Evolutionary conservation across 1,140 invertebrate genomes (phyloP), one percentile per base, ranked within the genome.

Genomic region (Polypedilum pembai): DNA sequence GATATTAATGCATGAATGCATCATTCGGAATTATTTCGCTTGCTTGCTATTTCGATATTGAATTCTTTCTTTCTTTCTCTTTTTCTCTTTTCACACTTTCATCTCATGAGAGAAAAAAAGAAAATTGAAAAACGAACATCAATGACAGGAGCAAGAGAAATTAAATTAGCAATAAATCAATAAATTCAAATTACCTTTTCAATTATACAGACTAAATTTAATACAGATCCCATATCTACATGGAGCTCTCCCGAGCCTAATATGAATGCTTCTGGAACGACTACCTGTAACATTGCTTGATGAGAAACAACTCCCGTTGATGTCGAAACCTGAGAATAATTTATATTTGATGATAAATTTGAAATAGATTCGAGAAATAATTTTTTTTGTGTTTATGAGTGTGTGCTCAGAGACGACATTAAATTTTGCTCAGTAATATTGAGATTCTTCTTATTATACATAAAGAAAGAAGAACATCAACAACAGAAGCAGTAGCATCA

Each of bases 151-250:
- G 33, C 40, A 15, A 33, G 24, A 66, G 21, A 74, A 74, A 74
- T 21, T 33, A 24, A 33, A 66, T 24, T 56, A 56, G 12, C 45
- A 56, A n/a, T n/a, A 21, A 24, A 33, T 56, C 73, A 75, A 74
- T 63, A 76, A 66, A 75, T 65, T 75, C 73, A 41, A 77, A 85
- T 87, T 84, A 95, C 94, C 89, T 94, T 94, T 84, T 95, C 93
- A 82, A 95, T 94, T 79, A 95, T 91, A 85, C 94, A 95, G 78
- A 94, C 92, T 78, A 95, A 88, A 84, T 91, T 93, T 82, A 95
- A 95, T 78, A 93, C 90, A 82, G 92, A 94, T 76, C 93, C 93
- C 78, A 92, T 88, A 80, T 95, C 93, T 66, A 95, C 92, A 83
- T 95, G 93, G 80, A 94, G 91, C 79, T 95, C 94, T 45, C 91